Evolutionary conservation across 1,140 invertebrate genomes (phyloP).

Genomic region (Drosophila virilis): DNA sequence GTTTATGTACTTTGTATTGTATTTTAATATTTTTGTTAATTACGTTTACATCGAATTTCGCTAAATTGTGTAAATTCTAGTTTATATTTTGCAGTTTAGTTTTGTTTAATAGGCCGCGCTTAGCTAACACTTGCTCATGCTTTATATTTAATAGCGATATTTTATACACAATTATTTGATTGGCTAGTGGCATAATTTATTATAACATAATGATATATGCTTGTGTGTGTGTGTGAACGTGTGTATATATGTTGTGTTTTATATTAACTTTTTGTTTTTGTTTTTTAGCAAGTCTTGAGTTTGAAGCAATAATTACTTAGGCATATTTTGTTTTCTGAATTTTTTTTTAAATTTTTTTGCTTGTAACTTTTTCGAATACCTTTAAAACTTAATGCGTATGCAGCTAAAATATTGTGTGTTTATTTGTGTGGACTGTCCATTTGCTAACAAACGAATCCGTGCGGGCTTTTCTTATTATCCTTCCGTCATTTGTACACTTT

Average conservation of each 20-base stretch:
- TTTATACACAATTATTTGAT: slow-evolving; percentile 80
- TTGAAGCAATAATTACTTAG: slow-evolving; percentile 79
- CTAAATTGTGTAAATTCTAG: slow-evolving; percentile 47
- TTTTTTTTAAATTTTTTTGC: slow-evolving; percentile 17
- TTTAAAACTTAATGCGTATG: slow-evolving; percentile 45
- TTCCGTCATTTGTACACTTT: slow-evolving; percentile 69
- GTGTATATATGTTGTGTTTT: slow-evolving; percentile 15
- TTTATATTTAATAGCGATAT: slow-evolving; percentile 61
- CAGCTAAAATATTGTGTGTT: slow-evolving; percentile 61
- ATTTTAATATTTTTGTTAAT: slow-evolving; percentile 34
- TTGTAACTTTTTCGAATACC: slow-evolving; percentile 10
- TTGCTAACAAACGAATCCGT: slow-evolving; percentile 40
- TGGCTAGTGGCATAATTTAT: slow-evolving; percentile 75
- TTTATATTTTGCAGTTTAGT: slow-evolving; percentile 19
- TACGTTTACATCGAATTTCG: slow-evolving; percentile 58
- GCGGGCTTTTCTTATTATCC: slow-evolving; percentile 59
- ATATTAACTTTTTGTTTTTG: slow-evolving; percentile 4
- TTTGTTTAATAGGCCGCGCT: slow-evolving; percentile 32
- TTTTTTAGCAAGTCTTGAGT: slow-evolving; percentile 76
- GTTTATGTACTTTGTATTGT: slow-evolving; percentile 35
- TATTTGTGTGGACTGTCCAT: slow-evolving; percentile 33
- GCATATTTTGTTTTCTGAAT: slow-evolving; percentile 60
- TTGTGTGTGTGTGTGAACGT: slow-evolving; percentile 3
- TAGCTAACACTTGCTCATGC: background rate
- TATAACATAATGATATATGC: slow-evolving; percentile 73